Base-by-base conservation (phyloP, 2,888 invertebrate genomes). In the Eristalis intricaria region DNA sequence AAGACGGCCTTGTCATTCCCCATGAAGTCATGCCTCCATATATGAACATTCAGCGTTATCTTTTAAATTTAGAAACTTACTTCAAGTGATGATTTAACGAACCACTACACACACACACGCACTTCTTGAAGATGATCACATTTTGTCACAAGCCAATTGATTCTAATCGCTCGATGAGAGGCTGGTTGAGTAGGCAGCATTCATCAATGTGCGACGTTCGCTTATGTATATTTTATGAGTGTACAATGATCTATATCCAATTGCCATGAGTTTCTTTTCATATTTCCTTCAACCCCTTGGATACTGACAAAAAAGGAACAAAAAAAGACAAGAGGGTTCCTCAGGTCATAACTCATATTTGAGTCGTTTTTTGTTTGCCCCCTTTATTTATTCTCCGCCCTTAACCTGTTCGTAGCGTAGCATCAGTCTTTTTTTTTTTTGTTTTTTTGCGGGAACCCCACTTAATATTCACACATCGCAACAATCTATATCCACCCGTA, bases 71-170 rank as follows among this genome's bases (percentile, higher is more conserved):
- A 61, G 38, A 71, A 71, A 61, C 43, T 26, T 26, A 71, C 60
- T 71, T 26, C 8, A 43, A n/a, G 3, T 8, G 61, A 77, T 77
- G 77, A 76, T 22, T 68, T 69, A 68, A 76, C 66, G 19, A 60
- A 15, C 40, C 43, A n/a, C n/a, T 19, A 8, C 50, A 50, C 7
- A 19, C 50, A 19, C 19, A n/a, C 50, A 7, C 43, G n/a, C 8
- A 19, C 43, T 7, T 1, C 8, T 19, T 38, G 38, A 13, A 38
- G 38, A 11, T 38, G 38, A 38, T 38, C 38, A 38, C 38, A 38
- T 38, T 38, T 38, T 38, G 38, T 19, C 50, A 50, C 19, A 50
- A 50, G 19, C 19, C 50, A 50, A 50, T 50, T 50, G 50, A 50
- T 50, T 50, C 50, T 50, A 50, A 50, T 50, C 50, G 19, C 50